phyloP scores from a whole-genome alignment of 2,113 vertebrate species.

The Nyctibius bracteatus region DNA sequence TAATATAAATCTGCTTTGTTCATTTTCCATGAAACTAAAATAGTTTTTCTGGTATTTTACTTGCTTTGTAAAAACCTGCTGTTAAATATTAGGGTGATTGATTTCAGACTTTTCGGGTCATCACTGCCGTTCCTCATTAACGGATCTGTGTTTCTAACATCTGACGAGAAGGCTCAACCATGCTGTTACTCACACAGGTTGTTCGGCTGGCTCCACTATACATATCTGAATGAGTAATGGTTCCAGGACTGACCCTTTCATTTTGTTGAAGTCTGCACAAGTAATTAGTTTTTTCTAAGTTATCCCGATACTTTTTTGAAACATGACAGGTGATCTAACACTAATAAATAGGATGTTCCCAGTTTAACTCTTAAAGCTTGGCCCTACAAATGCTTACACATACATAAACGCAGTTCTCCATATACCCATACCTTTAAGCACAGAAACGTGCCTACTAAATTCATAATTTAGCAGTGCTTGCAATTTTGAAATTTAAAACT shows the following conservation, averaged over 20 bases:
- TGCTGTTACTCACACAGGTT: not conserved
- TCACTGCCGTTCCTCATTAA: not conserved
- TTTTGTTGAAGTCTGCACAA: not conserved
- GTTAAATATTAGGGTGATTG: not conserved
- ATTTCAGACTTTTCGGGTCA: not conserved
- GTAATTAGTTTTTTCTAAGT: not conserved
- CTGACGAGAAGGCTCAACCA: not conserved
- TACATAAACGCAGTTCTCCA: not conserved
- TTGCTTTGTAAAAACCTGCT: not conserved
- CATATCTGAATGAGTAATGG: not conserved
- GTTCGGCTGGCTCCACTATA: not conserved
- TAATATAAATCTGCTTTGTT: not conserved
- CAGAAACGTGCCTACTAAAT: not conserved
- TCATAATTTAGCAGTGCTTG: not conserved
- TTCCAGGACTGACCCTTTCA: not conserved
- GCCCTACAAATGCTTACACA: not conserved
- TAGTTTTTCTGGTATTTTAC: not conserved
- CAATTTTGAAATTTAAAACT: not conserved
- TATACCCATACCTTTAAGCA: not conserved
- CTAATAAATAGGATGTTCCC: not conserved
- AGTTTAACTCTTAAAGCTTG: not conserved
- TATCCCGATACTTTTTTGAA: not conserved
- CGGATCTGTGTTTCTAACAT: not conserved
- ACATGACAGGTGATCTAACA: not conserved
- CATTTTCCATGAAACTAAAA: not conserved